A percentile compares a stretch with the other conserved stretches of the same genome.
Evolutionary conservation across 1,140 invertebrate species (phyloP).

Genomic region (Cherax quadricarinatus): DNA sequence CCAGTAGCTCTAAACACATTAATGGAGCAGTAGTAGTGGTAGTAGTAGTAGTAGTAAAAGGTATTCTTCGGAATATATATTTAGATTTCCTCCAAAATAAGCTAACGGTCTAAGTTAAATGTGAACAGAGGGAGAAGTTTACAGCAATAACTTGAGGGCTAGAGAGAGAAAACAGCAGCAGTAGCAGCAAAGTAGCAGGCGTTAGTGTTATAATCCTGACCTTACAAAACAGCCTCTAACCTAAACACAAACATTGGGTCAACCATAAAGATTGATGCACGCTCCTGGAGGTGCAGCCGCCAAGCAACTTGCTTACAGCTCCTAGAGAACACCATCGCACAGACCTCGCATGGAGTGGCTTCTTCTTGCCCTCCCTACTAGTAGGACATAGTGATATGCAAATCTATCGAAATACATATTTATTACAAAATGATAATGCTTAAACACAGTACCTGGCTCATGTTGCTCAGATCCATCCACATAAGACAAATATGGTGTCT

Average conservation of each 20-base stretch:
- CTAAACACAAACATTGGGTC: slow-evolving; percentile 68
- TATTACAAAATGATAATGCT: slow-evolving; percentile 74
- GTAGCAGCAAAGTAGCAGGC: slow-evolving; percentile 66
- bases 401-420: slow-evolving; percentile 74
- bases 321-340: slow-evolving; percentile 64
- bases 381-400: slow-evolving; percentile 71
- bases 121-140: slow-evolving; percentile 51
- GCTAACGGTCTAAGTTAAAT: slow-evolving; percentile 33
- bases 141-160: slow-evolving; percentile 54
- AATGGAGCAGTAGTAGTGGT: slow-evolving; percentile 32
- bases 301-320: slow-evolving; percentile 37
- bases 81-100: slow-evolving; percentile 47
- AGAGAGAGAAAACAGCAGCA: slow-evolving; percentile 67
- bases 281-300: slow-evolving; percentile 55
- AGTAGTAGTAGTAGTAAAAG: slow-evolving; percentile 52
- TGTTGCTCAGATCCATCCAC: slow-evolving; percentile 71
- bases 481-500: slow-evolving; percentile 69
- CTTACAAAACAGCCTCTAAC: slow-evolving; percentile 68
- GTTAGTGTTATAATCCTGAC: slow-evolving; percentile 70
- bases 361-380: slow-evolving; percentile 60
- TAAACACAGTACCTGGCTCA: slow-evolving; percentile 73
- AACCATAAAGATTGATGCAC: slow-evolving; percentile 63
- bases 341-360: slow-evolving; percentile 38
- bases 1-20: slow-evolving; percentile 66
- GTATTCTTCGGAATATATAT: slow-evolving; percentile 37